Percentiles rank a stretch among this genome's conserved stretches.
These are phyloP conservation scores for Sinodicranocentrus sp. DNA, from an alignment of 2,888 invertebrate genomes.

Conservation along the genomic window DNA sequence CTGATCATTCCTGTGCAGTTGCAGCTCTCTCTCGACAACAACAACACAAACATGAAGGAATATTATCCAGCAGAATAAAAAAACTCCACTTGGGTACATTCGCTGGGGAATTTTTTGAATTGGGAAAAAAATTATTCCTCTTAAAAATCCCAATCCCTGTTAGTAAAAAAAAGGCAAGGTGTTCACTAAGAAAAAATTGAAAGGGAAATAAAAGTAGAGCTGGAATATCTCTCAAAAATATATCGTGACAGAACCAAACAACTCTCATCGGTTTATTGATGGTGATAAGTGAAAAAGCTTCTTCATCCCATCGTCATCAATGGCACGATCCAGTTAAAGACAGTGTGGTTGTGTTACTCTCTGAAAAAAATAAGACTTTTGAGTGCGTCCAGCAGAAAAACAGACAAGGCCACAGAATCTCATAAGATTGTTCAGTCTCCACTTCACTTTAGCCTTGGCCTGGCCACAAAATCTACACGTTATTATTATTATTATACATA, in stretches of 20 bases:
- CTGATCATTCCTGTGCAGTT: slow-evolving; percentile 47
- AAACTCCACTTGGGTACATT: too few relatives aligned
- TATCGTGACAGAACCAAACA: not conserved
- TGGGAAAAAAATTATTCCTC: too few relatives aligned
- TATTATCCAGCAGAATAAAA: too few relatives aligned
- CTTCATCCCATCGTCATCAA: slow-evolving; percentile 17
- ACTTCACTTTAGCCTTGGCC: slow-evolving; percentile 36
- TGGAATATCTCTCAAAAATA: not conserved
- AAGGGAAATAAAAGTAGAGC: too few relatives aligned
- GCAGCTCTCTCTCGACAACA: slow-evolving; percentile 11
- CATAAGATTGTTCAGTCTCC: slow-evolving; percentile 34
- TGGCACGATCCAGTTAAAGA: slow-evolving; percentile 52
- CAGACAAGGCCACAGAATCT: slow-evolving; percentile 25
- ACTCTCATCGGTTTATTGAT: slow-evolving; percentile 4
- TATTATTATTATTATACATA: slow-evolving; percentile 12
- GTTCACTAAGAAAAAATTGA: too few relatives aligned
- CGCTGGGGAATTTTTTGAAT: too few relatives aligned
- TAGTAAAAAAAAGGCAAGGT: too few relatives aligned
- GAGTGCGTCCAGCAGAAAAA: slow-evolving; percentile 1
- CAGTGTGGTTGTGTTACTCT: slow-evolving; percentile 37
- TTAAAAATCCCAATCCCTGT: too few relatives aligned
- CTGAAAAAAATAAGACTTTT: not conserved
- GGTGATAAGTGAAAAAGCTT: not conserved
- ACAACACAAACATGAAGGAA: too few relatives aligned
- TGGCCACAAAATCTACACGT: slow-evolving; percentile 19